Evolutionary conservation across 2,888 invertebrate genomes (phyloP).

Genomic region (Laspeyria flexula): DNA sequence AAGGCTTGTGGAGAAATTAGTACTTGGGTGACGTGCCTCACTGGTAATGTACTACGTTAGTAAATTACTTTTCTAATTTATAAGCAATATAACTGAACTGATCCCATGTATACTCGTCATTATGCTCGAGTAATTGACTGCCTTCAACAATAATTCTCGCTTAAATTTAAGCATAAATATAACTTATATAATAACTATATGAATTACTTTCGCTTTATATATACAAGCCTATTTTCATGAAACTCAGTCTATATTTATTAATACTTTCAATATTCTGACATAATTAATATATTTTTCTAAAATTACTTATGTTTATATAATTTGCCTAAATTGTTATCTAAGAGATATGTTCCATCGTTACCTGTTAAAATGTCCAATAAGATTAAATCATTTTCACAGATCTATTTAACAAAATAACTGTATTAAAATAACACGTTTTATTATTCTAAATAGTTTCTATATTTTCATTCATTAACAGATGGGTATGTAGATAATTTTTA

Average conservation of each 20-base stretch:
- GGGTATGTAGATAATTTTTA: background rate
- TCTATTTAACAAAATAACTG: constrained; percentile 21
- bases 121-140: constrained; percentile 49
- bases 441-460: constrained; percentile 10
- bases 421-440: constrained; percentile 27
- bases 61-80: constrained; percentile 39
- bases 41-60: constrained; percentile 28
- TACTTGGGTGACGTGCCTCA: constrained; percentile 10
- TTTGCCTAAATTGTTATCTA: constrained; percentile 44
- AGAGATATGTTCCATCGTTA: constrained; percentile 54
- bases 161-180: constrained; percentile 46
- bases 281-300: constrained; percentile 45
- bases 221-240: constrained; percentile 63
- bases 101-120: constrained; percentile 31
- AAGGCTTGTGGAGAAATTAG: constrained; percentile 25
- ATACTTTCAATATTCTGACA: constrained; percentile 57
- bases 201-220: constrained; percentile 49
- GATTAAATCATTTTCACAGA: constrained; percentile 16
- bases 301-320: constrained; percentile 38
- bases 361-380: constrained; percentile 18
- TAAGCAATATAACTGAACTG: constrained; percentile 44
- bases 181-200: constrained; percentile 35
- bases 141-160: constrained; percentile 37
- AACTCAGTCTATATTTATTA: constrained; percentile 78
- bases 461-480: constrained; percentile 7